Evolutionary conservation across 1,140 invertebrate genomes (phyloP), one percentile per base, ranked within the genome.

Genomic region (Phocides pigmalion): DNA sequence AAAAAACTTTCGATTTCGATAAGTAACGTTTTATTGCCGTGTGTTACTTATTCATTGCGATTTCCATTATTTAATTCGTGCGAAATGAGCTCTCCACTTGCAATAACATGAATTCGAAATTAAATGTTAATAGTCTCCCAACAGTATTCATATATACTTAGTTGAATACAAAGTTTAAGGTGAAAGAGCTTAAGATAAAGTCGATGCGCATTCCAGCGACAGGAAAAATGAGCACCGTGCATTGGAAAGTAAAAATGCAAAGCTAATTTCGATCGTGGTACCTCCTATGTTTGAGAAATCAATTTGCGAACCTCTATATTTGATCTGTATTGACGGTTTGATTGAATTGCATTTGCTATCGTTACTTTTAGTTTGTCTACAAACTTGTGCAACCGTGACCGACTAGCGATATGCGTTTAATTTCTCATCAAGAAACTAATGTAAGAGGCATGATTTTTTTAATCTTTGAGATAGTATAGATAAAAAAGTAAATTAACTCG

Each of bases 381-480:
- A 11, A 32, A 32, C 28, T 32, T 32, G 28, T 28, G 5, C 9
- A 11, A 32, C 9, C 1, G 9, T 11, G n/a, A 32, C 9, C 28
- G 1, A 32, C 28, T 32, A 32, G 28, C 8, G 9, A 11, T 3
- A 11, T 1, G 9, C n/a, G 28, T 32, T 46, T 22, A 47, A 22
- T 47, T 5, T 47, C 44, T 47, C 20, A 47, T 28, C 17, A 19
- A 11, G n/a, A 41, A 42, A 50, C n/a, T 11, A 62, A 28, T 6
- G 41, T 53, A 28, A 19, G 14, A 47, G 46, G 42, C 61, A 62
- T 58, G 62, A 66, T 41, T 66, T 58, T 49, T 61, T 53, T 3
- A 6, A 4, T 39, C n/a, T n/a, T n/a, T n/a, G n/a, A n/a, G n/a
- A n/a, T n/a, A n/a, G n/a, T n/a, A n/a, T n/a, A n/a, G n/a, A n/a